A percentile compares a stretch with the other conserved stretches of the same genome.
phyloP scores from a whole-genome alignment of 2,113 vertebrate genomes.

The Mastomys coucha region DNA sequence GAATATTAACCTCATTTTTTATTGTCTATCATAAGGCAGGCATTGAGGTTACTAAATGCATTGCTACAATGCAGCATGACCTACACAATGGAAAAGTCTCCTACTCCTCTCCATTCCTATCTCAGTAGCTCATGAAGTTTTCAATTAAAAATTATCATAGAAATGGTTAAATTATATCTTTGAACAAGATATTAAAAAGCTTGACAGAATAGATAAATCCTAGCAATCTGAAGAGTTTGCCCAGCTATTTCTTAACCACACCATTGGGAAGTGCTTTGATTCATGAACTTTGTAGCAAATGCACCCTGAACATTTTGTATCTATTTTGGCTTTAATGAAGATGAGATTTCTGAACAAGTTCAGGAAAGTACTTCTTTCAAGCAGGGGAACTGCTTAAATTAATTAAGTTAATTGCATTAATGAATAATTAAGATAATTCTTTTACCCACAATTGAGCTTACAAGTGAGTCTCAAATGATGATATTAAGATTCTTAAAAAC shows the following conservation, averaged over 20 bases:
- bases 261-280: neutral
- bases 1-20: neutral
- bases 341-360: conserved; percentile 80
- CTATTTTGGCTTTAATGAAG: conserved; percentile 69
- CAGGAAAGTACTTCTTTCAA: conserved; percentile 80
- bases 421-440: conserved; percentile 83
- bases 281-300: conserved; percentile 49
- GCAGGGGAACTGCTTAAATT: conserved; percentile 80
- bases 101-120: neutral
- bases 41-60: neutral
- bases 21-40: neutral
- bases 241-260: neutral
- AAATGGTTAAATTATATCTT: conserved; percentile 1
- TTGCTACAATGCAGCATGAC: neutral
- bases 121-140: neutral
- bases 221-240: neutral
- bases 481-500: conserved; percentile 60
- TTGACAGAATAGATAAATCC: conserved; percentile 14
- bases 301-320: conserved; percentile 35
- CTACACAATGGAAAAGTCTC: neutral
- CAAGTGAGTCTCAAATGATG: conserved; percentile 51
- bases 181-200: neutral
- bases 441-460: conserved; percentile 71
- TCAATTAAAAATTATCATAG: neutral
- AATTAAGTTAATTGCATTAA: conserved; percentile 84